Evolutionary conservation across 2,113 vertebrate genomes (phyloP).

Genomic region (Corvus hawaiiensis): DNA sequence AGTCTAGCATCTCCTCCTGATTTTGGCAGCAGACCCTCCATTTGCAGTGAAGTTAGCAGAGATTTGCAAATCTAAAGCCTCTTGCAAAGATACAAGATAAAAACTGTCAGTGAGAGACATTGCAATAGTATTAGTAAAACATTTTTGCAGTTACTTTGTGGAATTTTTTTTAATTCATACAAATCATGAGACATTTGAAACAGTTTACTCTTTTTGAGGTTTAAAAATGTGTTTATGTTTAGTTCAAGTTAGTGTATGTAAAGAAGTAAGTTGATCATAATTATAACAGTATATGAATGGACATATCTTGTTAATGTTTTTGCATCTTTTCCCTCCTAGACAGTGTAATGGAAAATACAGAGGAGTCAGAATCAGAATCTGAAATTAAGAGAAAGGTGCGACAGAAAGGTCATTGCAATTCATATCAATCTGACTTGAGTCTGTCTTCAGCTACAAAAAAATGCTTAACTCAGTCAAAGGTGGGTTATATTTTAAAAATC

Average conservation of each 20-base stretch:
- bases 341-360: conserved; percentile 65
- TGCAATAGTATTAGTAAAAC: neutral
- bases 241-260: neutral
- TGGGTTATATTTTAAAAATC: conserved; percentile 35
- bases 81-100: neutral
- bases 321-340: conserved; percentile 47
- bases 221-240: neutral
- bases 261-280: neutral
- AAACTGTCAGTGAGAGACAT: neutral
- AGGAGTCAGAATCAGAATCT: conserved; percentile 69
- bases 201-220: neutral
- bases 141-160: neutral
- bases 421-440: conserved; percentile 45
- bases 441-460: conserved; percentile 70
- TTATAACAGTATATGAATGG: neutral
- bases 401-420: conserved; percentile 68
- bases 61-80: neutral
- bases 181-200: neutral
- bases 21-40: neutral
- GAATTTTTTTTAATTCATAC: neutral
- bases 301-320: neutral
- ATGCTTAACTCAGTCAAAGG: conserved; percentile 71
- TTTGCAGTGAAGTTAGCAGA: neutral
- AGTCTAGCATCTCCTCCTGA: neutral
- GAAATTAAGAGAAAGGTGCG: conserved; percentile 75